These are phyloP conservation scores for Magallana ariakensis DNA, from an alignment of 1,140 invertebrate species.

Conservation along the genomic window DNA sequence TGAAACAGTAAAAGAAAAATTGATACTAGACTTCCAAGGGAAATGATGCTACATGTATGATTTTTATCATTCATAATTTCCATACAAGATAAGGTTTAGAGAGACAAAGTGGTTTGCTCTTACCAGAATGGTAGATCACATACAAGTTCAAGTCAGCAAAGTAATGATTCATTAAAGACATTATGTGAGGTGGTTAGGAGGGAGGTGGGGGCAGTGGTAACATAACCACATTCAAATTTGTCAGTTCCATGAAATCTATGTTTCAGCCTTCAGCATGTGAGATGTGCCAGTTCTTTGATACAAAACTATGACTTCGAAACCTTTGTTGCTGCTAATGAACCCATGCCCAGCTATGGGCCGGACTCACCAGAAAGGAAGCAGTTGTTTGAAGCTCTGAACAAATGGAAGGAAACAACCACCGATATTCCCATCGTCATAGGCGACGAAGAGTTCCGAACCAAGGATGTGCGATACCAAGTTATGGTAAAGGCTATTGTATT, in stretches of 20 bases:
- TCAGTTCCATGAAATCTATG: background rate
- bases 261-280: background rate
- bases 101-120: no score
- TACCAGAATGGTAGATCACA: no score
- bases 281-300: background rate
- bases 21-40: no score
- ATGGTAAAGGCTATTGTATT: conserved; percentile 81
- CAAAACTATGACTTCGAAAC: conserved; percentile 3
- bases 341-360: conserved; percentile 86
- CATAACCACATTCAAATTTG: no score
- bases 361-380: conserved; percentile 90
- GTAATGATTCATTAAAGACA: no score
- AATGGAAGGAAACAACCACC: conserved; percentile 83
- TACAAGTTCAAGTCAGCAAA: no score
- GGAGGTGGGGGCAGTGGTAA: no score
- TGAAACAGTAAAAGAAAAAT: no score
- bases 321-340: conserved; percentile 81
- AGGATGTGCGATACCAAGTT: conserved; percentile 88
- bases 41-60: no score
- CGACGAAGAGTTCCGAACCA: conserved; percentile 89
- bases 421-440: conserved; percentile 97
- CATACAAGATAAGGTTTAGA: no score
- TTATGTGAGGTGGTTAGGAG: no score
- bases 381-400: conserved; percentile 87
- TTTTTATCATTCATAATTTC: no score